A percentile compares a stretch with the other conserved stretches of the same genome.
phyloP scores from a whole-genome alignment of 2,113 vertebrate species.

The Tetraodon nigroviridis region DNA sequence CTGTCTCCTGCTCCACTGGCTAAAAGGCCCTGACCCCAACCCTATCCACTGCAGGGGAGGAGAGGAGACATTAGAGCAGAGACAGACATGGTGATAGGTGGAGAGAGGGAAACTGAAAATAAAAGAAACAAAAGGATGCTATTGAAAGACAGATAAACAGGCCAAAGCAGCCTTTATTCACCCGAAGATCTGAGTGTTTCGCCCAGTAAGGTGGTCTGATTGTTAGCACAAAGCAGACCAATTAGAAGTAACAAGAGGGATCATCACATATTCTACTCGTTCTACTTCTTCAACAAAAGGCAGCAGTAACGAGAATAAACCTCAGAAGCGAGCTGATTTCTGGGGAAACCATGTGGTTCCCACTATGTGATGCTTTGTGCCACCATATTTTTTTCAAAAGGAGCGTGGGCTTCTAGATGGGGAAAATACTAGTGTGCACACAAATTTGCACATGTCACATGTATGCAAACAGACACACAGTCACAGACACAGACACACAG shows the following conservation, averaged over 20 bases:
- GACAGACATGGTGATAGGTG: conserved; percentile 28
- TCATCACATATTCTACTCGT: too few species aligned
- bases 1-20: conserved; percentile 73
- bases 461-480: conserved; percentile 19
- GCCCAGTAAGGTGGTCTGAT: too few species aligned
- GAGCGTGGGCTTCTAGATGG: conserved; percentile 38
- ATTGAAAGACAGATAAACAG: conserved; percentile 6
- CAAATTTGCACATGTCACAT: conserved; percentile 12
- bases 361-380: conserved; percentile 22
- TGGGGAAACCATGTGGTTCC: not conserved
- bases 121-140: conserved; percentile 8
- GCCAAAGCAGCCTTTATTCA: not conserved
- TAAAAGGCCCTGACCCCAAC: conserved; percentile 70
- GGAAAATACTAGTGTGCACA: conserved; percentile 30
- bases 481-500: not conserved
- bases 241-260: too few species aligned
- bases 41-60: conserved; percentile 64
- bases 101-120: conserved; percentile 15
- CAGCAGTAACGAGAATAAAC: too few species aligned
- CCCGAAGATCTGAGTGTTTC: not conserved
- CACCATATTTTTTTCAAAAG: conserved; percentile 54
- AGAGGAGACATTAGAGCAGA: conserved; percentile 45
- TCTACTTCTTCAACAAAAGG: too few species aligned
- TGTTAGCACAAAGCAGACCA: too few species aligned
- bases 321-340: not conserved